phyloP scores from a whole-genome alignment of 2,113 vertebrate genomes.

The Chionodraco myersi region DNA sequence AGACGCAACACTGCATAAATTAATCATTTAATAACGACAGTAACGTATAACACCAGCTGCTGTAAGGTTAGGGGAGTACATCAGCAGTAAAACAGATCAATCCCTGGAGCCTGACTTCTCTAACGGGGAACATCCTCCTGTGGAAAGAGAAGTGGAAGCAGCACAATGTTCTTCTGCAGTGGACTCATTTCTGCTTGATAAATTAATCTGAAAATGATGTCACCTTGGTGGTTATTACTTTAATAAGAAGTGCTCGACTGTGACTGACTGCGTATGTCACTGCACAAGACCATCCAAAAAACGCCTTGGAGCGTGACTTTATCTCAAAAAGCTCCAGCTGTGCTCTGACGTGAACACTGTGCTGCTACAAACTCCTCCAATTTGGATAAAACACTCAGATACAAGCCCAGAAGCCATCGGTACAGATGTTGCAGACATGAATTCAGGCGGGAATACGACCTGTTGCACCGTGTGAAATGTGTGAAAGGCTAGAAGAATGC shows the following conservation, averaged over 20 bases:
- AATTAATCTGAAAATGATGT: conserved; percentile 32
- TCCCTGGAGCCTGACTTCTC: conserved; percentile 22
- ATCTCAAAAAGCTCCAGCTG: conserved; percentile 42
- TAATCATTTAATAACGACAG: conserved; percentile 21
- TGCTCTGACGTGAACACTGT: conserved; percentile 38
- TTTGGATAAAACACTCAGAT: conserved; percentile 28
- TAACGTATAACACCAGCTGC: conserved; percentile 24
- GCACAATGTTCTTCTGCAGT: conserved; percentile 2
- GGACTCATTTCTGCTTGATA: conserved; percentile 29
- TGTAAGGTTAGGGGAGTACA: conserved; percentile 17
- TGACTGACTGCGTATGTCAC: conserved; percentile 41
- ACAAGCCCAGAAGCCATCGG: neutral
- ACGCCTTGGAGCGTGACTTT: conserved; percentile 34
- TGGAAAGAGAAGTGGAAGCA: conserved; percentile 5
- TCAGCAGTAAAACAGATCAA: conserved; percentile 31
- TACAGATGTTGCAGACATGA: conserved; percentile 4
- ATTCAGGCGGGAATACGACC: neutral
- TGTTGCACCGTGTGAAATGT: neutral
- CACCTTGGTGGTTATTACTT: conserved; percentile 33
- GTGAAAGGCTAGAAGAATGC: neutral
- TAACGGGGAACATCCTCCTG: neutral
- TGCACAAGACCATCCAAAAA: conserved; percentile 13
- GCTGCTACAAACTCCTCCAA: conserved; percentile 19
- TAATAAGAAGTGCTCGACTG: conserved; percentile 15
- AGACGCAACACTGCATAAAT: conserved; percentile 50